Conservation (phyloP, 2,113 vertebrate genomes). For the Eidolon helvum region DNA sequence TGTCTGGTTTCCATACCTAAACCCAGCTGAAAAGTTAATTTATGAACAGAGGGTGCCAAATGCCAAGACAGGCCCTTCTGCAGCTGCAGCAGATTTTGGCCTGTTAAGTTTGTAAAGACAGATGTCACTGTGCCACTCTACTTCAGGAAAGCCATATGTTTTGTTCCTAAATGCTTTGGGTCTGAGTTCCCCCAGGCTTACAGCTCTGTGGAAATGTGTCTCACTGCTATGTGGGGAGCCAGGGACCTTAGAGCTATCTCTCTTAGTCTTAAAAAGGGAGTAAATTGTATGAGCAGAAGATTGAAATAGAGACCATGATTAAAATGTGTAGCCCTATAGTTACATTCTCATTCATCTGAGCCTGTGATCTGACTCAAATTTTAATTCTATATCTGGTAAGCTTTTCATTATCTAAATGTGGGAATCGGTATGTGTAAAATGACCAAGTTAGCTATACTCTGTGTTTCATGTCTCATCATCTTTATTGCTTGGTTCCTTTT, state of each 20-base stretch:
- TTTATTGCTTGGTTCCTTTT: not conserved
- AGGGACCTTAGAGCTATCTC: not conserved
- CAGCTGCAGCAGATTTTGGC: slow-evolving; percentile 26
- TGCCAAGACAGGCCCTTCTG: not conserved
- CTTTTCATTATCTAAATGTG: not conserved
- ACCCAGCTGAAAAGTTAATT: slow-evolving; percentile 37
- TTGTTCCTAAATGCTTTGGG: not conserved
- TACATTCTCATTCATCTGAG: slow-evolving; percentile 13
- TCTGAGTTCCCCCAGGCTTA: not conserved
- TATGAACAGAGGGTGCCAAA: not conserved
- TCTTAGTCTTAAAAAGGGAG: not conserved
- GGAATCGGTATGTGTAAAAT: not conserved
- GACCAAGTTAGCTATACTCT: not conserved
- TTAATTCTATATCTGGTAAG: not conserved
- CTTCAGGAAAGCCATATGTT: slow-evolving; percentile 23
- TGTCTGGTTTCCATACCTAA: slow-evolving; percentile 8
- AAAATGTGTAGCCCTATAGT: not conserved
- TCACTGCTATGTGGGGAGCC: not conserved
- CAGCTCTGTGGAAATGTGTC: not conserved
- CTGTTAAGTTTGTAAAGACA: slow-evolving; percentile 45
- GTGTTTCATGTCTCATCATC: not conserved
- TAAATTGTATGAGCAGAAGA: not conserved
- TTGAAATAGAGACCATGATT: not conserved
- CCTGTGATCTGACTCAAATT: not conserved
- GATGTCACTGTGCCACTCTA: not conserved